phyloP scores from a whole-genome alignment of 2,797 vertebrate species.

The Balearica regulorum region DNA sequence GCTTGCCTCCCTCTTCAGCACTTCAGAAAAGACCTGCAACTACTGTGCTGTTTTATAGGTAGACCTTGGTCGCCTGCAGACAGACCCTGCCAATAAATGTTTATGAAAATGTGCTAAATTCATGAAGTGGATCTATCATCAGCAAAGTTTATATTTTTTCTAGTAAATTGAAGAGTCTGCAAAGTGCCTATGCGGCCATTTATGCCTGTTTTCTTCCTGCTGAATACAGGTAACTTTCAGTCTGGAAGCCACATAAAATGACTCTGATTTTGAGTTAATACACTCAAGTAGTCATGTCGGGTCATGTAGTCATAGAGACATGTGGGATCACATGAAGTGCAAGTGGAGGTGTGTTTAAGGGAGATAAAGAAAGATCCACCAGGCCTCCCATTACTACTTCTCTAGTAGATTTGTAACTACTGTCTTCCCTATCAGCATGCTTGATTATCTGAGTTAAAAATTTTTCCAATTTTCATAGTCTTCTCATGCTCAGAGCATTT shows the following conservation, averaged over 20 bases:
- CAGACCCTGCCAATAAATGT: neutral
- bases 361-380: neutral
- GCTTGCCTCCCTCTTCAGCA: neutral
- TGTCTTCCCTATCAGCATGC: neutral
- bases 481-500: neutral
- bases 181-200: accelerated
- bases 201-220: neutral
- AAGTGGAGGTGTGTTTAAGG: neutral
- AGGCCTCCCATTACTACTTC: neutral
- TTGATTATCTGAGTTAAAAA: neutral
- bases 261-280: neutral
- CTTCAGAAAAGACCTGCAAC: neutral
- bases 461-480: neutral
- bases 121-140: neutral
- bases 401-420: neutral
- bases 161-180: neutral
- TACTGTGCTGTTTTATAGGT: neutral
- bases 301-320: neutral
- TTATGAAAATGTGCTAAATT: neutral
- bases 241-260: neutral
- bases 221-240: neutral
- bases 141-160: neutral
- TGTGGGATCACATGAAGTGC: neutral
- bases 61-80: neutral
- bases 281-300: neutral